phyloP scores from a whole-genome alignment of 2,888 invertebrate genomes.

The Halictus ligatus region DNA sequence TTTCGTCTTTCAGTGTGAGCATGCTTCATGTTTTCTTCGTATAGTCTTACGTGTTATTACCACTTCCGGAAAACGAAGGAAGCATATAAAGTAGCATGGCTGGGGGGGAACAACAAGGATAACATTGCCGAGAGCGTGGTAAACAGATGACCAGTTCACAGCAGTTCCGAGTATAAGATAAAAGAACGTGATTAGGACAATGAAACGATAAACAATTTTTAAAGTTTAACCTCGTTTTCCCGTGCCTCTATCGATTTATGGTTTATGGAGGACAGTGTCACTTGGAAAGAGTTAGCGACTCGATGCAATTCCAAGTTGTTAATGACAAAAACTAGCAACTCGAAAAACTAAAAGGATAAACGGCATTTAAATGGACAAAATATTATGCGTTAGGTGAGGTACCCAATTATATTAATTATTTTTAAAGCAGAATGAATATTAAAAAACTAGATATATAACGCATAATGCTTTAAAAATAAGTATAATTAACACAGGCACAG shows the following conservation, averaged over 20 bases:
- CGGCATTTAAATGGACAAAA: background rate
- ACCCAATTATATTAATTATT: no score
- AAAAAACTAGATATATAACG: no score
- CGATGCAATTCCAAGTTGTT: no score
- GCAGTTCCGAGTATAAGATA: background rate
- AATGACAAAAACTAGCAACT: no score
- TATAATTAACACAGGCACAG: no score
- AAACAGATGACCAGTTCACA: background rate
- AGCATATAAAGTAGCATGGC: background rate
- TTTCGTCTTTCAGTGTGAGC: background rate
- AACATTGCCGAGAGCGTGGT: background rate
- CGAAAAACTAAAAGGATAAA: background rate
- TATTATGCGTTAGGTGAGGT: background rate
- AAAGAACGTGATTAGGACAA: background rate
- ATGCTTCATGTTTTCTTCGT: background rate
- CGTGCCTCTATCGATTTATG: background rate
- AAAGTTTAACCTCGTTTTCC: background rate
- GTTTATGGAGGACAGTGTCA: no score
- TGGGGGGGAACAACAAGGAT: background rate
- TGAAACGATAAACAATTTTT: background rate
- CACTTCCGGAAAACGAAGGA: slow-evolving; percentile 16
- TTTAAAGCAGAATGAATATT: no score
- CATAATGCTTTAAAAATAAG: no score
- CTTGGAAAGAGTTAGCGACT: no score
- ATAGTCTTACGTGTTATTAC: background rate